Evolutionary conservation across 2,797 vertebrate species (phyloP).

Genomic region (Poecilia wingei): DNA sequence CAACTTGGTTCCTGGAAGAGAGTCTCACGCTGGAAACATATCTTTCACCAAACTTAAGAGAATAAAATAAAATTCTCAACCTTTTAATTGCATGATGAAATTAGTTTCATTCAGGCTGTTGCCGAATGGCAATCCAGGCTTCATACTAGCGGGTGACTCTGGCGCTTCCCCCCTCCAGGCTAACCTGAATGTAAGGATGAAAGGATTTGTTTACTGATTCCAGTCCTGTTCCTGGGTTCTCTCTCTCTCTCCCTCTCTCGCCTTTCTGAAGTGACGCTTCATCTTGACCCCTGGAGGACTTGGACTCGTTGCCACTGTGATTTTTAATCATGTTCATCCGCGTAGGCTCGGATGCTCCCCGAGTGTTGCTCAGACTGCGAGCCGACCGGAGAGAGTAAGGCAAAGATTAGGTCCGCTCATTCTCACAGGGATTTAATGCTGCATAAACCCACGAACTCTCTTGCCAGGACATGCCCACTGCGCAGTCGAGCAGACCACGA

Average conservation of each 20-base stretch:
- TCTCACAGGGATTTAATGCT: slow-evolving; percentile 30
- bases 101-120: slow-evolving; percentile 3
- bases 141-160: background rate
- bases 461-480: slow-evolving; percentile 53
- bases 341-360: slow-evolving; percentile 22
- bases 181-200: slow-evolving; percentile 7
- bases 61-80: background rate
- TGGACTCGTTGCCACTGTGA: slow-evolving; percentile 20
- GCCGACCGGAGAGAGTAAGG: slow-evolving; percentile 21
- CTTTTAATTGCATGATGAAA: background rate
- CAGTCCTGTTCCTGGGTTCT: slow-evolving; percentile 12
- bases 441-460: slow-evolving; percentile 33
- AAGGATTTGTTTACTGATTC: slow-evolving; percentile 27
- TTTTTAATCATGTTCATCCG: slow-evolving; percentile 53
- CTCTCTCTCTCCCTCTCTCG: slow-evolving; percentile 46
- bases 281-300: slow-evolving; percentile 26
- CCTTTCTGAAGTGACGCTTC: slow-evolving; percentile 30
- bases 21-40: background rate
- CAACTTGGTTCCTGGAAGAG: background rate
- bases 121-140: slow-evolving; percentile 5
- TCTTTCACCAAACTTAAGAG: background rate
- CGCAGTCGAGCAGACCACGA: slow-evolving; percentile 40
- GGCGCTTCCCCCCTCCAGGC: slow-evolving; percentile 7
- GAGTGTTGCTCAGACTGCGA: slow-evolving; percentile 29
- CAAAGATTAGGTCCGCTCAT: slow-evolving; percentile 45